Percentiles rank a stretch among this genome's conserved stretches.
These are phyloP conservation scores for Heterodera carotae DNA, from an alignment of 1,140 invertebrate species.

Conservation along the genomic window DNA sequence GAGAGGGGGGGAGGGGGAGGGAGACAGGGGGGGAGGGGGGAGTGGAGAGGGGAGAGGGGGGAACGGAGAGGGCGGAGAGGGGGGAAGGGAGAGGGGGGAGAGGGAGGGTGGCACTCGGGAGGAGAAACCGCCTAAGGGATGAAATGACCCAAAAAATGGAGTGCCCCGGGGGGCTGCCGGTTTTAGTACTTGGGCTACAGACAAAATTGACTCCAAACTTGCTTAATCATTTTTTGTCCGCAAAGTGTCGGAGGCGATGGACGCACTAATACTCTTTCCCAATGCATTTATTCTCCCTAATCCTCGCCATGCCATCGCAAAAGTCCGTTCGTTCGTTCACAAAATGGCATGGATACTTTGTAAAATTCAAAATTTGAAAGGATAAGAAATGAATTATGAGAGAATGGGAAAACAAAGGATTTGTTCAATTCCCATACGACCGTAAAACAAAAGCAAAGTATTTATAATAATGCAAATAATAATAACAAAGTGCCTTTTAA, in stretches of 20 bases:
- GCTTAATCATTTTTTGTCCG: slow-evolving; percentile 8
- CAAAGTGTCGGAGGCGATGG: background rate
- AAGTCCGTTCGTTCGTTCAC: background rate
- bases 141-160: slow-evolving; percentile 3
- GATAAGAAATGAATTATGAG: background rate
- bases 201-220: slow-evolving; percentile 5
- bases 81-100: background rate
- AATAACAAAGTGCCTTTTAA: too few species aligned
- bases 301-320: background rate
- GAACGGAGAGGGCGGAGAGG: background rate
- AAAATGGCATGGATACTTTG: background rate
- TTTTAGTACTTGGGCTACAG: background rate
- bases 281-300: background rate
- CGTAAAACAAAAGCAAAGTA: too few species aligned
- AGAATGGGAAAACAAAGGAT: background rate
- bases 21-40: background rate
- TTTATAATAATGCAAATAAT: too few species aligned
- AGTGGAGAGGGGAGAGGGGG: too few species aligned
- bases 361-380: background rate
- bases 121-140: background rate
- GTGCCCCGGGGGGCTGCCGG: too few species aligned
- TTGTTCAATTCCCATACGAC: too few species aligned
- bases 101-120: too few species aligned
- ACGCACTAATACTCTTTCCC: background rate
- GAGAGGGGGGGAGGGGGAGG: background rate